Percentiles rank a stretch among this genome's conserved stretches.
phyloP scores from a whole-genome alignment of 2,888 invertebrate genomes.

The Mechanitis mazaeus region DNA sequence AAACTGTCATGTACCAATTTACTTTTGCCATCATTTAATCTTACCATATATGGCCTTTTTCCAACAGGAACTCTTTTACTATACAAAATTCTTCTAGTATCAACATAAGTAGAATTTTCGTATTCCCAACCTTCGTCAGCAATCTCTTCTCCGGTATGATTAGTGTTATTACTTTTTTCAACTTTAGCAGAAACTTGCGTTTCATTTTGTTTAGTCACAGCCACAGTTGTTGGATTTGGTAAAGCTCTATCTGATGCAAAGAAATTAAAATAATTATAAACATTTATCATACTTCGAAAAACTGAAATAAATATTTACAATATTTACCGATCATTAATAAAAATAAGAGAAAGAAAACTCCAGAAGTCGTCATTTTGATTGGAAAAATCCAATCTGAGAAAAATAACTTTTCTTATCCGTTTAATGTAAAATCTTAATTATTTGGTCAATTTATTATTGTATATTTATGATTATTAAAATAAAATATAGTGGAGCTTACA shows the following conservation, averaged over 20 bases:
- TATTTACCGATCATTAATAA: constrained; percentile 28
- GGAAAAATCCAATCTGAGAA: constrained; percentile 14
- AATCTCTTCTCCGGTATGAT: constrained; percentile 37
- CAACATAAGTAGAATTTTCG: constrained; percentile 55
- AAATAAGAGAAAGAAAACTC: constrained; percentile 13
- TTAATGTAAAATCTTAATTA: constrained; percentile 23
- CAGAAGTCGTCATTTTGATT: constrained; percentile 23
- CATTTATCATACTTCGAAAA: neutral
- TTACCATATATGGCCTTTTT: constrained; percentile 65
- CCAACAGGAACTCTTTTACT: constrained; percentile 51
- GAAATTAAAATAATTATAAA: constrained; percentile 1
- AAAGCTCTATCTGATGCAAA: constrained; percentile 18
- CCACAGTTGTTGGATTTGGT: constrained; percentile 24
- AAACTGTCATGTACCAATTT: too few relatives aligned
- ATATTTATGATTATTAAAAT: too few relatives aligned
- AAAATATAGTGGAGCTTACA: neutral
- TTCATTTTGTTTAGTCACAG: neutral
- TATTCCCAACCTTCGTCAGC: constrained; percentile 60
- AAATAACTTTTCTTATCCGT: constrained; percentile 16
- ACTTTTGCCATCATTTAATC: constrained; percentile 12
- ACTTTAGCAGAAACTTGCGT: constrained; percentile 10
- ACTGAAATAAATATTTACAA: constrained; percentile 7
- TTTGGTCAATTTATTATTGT: constrained; percentile 15
- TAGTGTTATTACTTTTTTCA: constrained; percentile 4
- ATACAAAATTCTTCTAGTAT: constrained; percentile 60